These are phyloP conservation scores for Himantopus leucocephalus DNA, from an alignment of 2,113 vertebrate genomes.

Conservation along the genomic window DNA sequence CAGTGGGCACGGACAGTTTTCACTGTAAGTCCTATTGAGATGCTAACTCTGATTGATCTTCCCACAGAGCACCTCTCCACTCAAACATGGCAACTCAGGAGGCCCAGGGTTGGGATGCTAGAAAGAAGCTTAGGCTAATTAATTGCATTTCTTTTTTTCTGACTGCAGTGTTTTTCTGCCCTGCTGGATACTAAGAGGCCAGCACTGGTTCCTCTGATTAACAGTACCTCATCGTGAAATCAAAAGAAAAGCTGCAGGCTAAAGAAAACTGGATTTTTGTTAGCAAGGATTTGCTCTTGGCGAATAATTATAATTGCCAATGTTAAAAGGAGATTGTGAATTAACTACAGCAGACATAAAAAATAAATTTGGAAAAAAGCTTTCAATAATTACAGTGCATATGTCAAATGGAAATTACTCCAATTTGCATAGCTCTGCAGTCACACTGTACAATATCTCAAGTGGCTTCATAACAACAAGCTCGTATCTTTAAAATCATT, in stretches of 20 bases:
- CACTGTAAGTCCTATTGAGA: neutral
- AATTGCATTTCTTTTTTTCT: slow-evolving; percentile 24
- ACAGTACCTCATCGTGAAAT: slow-evolving; percentile 2
- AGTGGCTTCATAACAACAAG: slow-evolving; percentile 4
- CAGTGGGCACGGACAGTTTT: neutral
- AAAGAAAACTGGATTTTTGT: slow-evolving; percentile 38
- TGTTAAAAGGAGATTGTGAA: slow-evolving; percentile 49
- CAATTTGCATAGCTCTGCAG: slow-evolving; percentile 21
- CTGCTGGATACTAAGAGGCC: slow-evolving; percentile 34
- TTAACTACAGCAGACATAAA: slow-evolving; percentile 42
- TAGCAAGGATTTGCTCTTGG: slow-evolving; percentile 29
- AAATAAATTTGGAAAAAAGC: slow-evolving; percentile 23
- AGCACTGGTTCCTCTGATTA: slow-evolving; percentile 34
- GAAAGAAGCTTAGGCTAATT: slow-evolving; percentile 38
- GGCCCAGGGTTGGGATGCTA: neutral
- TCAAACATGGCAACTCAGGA: neutral
- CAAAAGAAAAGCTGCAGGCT: slow-evolving; percentile 53
- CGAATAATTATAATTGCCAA: slow-evolving; percentile 38
- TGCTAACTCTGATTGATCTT: neutral
- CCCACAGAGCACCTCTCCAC: neutral
- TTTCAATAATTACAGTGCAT: slow-evolving; percentile 34
- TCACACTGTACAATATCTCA: neutral
- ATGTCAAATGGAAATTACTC: slow-evolving; percentile 57
- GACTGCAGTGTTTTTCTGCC: slow-evolving; percentile 22
- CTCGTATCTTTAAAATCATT: slow-evolving; percentile 7